phyloP scores from a whole-genome alignment of 1,140 invertebrate species.

The Propsilocerus akamusi region DNA sequence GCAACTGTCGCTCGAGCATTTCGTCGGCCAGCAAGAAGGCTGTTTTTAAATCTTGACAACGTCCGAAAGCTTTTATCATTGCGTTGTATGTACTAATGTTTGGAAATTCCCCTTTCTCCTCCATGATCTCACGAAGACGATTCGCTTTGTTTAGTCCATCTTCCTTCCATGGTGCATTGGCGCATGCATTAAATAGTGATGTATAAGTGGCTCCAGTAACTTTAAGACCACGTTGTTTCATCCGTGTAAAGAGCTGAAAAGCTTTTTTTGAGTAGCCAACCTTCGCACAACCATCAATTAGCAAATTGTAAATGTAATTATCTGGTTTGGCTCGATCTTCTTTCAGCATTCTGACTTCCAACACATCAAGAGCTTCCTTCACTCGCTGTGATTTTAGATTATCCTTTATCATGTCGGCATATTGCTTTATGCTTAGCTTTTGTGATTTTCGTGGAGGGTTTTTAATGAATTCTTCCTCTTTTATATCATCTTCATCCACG shows the following conservation, averaged over 20 bases:
- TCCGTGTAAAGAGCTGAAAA: conserved; percentile 60
- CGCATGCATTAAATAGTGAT: conserved; percentile 72
- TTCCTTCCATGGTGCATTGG: conserved; percentile 47
- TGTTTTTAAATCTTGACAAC: conserved; percentile 50
- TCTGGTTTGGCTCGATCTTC: conserved; percentile 58
- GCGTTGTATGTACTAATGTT: conserved; percentile 68
- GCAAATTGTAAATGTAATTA: conserved; percentile 56
- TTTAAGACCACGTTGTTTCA: conserved; percentile 52
- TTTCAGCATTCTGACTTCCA: conserved; percentile 52
- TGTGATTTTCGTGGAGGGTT: conserved; percentile 24
- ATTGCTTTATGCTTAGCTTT: conserved; percentile 35
- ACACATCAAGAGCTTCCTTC: conserved; percentile 51
- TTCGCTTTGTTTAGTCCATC: conserved; percentile 44
- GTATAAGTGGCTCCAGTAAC: conserved; percentile 55
- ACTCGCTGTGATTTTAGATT: conserved; percentile 38
- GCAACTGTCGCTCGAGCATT: conserved; percentile 47
- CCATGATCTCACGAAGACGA: conserved; percentile 42
- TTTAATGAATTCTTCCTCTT: conserved; percentile 31
- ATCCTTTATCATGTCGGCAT: conserved; percentile 46
- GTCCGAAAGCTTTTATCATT: conserved; percentile 80
- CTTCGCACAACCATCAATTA: conserved; percentile 60
- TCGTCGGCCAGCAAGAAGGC: conserved; percentile 71
- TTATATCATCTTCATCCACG: conserved; percentile 28
- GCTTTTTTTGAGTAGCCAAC: conserved; percentile 70
- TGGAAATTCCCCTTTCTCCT: conserved; percentile 41